Base-by-base conservation (phyloP, 1,140 invertebrate genomes). In the Pseudomyrmex dendroicus region DNA sequence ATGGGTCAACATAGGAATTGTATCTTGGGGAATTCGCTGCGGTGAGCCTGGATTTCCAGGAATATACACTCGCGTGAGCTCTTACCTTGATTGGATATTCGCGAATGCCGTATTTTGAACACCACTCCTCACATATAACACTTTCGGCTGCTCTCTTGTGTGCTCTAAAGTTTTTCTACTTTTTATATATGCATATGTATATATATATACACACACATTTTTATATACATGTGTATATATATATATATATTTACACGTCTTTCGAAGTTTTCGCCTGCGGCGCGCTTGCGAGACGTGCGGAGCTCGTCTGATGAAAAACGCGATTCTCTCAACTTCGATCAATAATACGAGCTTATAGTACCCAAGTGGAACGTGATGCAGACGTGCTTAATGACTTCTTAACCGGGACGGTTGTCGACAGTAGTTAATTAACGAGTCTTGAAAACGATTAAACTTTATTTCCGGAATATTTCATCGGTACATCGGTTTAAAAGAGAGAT, bases 1-100 rank as follows among this genome's bases (percentile, higher is more conserved):
- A 61, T 98, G 97, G 97, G 95, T 96, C 0, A 95, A 95, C 2
- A 95, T 98, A n/a, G 98, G 98, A 1, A 95, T 98, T 52, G 97
- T 98, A 2, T 97, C 97, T 1, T 97, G 96, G 96, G 97, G 97
- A 7, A 95, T 97, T 5, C 95, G 96, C 8, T 97, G 97, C 84
- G 97, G 96, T 1, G 95, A 96, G 82, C 94, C 95, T 10, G 94
- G 94, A 12, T 95, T 95, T 78, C 97, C 97, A 0, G 97, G 97
- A 0, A 94, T 97, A 20, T 97, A 97, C 89, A 96, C 96, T 0
- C 94, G 96, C 15, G 96, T 97, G 12, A 96, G 95, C 83, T 95
- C 95, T 74, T 97, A 96, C 91, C 92, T 97, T 35, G 95, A 96
- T 56, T 97, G 97, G 97, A 97, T 97, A 84, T 94, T 96, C 54